Conservation (phyloP, 2,888 invertebrate genomes). For the Julus scandinavius region DNA sequence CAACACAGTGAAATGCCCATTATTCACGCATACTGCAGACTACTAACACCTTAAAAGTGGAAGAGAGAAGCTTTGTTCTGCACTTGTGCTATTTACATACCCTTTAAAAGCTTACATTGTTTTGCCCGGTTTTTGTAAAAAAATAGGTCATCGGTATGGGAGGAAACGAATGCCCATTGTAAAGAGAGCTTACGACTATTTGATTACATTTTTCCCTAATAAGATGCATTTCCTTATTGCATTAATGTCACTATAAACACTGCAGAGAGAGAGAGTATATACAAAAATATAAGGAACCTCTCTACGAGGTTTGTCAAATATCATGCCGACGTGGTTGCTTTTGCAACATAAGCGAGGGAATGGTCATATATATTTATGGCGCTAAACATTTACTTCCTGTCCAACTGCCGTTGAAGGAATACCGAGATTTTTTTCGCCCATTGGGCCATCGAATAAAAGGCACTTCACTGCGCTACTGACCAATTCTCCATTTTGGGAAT, state of each 20-base stretch:
- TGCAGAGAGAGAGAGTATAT: not conserved
- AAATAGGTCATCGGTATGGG: not conserved
- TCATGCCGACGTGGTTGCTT: not conserved
- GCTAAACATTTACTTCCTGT: not conserved
- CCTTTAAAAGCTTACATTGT: not conserved
- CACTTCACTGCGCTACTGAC: slow-evolving; percentile 5
- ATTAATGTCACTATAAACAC: not conserved
- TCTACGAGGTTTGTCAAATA: not conserved
- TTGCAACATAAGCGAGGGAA: not conserved
- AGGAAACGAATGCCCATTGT: not conserved
- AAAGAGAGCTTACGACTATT: not conserved
- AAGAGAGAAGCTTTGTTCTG: not conserved
- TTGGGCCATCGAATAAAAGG: not conserved
- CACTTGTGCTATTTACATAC: slow-evolving; percentile 5
- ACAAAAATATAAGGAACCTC: not conserved
- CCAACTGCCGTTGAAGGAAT: not conserved
- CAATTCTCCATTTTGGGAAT: not conserved
- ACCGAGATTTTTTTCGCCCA: not conserved
- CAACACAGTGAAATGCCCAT: slow-evolving; percentile 18
- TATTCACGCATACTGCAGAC: not conserved
- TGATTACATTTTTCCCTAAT: not conserved
- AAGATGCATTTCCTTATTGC: not conserved
- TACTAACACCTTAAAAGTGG: not conserved
- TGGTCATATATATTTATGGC: not conserved
- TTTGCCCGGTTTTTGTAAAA: not conserved